Conservation (phyloP, 2,113 vertebrate species). For the Protomyctophum bolini region DNA sequence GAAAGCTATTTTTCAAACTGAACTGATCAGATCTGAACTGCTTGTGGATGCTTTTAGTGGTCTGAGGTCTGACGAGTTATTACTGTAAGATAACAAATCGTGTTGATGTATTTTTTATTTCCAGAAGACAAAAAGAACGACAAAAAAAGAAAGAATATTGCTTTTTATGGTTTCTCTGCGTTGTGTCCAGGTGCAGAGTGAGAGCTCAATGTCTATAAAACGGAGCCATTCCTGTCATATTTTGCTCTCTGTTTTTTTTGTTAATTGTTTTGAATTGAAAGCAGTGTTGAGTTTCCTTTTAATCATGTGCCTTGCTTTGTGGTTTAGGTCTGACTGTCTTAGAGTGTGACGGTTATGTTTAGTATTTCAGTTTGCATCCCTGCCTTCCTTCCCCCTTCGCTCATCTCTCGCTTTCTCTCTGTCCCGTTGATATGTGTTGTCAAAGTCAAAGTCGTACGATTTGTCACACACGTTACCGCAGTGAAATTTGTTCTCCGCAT, state of each 20-base stretch:
- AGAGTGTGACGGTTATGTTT: slow-evolving; percentile 66
- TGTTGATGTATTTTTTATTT: slow-evolving; percentile 62
- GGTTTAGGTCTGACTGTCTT: slow-evolving; percentile 68
- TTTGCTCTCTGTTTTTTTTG: slow-evolving; percentile 58
- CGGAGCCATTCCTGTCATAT: slow-evolving; percentile 62
- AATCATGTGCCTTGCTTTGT: slow-evolving; percentile 91
- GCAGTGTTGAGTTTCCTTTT: slow-evolving; percentile 62
- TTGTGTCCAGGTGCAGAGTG: slow-evolving; percentile 57
- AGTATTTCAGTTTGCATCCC: slow-evolving; percentile 43
- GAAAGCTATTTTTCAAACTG: slow-evolving; percentile 73
- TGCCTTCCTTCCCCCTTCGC: slow-evolving; percentile 31
- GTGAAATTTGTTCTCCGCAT: too few relatives aligned
- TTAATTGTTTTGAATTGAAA: slow-evolving; percentile 56
- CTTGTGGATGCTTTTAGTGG: slow-evolving; percentile 69
- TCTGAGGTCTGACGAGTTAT: slow-evolving; percentile 62
- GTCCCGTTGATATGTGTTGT: slow-evolving; percentile 10
- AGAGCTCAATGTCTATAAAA: slow-evolving; percentile 51
- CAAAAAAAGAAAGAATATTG: too few relatives aligned
- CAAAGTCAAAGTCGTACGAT: too few relatives aligned
- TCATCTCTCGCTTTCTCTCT: slow-evolving; percentile 29
- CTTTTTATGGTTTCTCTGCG: slow-evolving; percentile 21
- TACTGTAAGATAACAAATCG: slow-evolving; percentile 56
- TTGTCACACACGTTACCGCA: too few relatives aligned
- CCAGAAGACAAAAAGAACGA: slow-evolving; percentile 19
- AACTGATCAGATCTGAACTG: slow-evolving; percentile 62